phyloP scores from a whole-genome alignment of 2,888 invertebrate species.

The Petrolisthes manimaculis region DNA sequence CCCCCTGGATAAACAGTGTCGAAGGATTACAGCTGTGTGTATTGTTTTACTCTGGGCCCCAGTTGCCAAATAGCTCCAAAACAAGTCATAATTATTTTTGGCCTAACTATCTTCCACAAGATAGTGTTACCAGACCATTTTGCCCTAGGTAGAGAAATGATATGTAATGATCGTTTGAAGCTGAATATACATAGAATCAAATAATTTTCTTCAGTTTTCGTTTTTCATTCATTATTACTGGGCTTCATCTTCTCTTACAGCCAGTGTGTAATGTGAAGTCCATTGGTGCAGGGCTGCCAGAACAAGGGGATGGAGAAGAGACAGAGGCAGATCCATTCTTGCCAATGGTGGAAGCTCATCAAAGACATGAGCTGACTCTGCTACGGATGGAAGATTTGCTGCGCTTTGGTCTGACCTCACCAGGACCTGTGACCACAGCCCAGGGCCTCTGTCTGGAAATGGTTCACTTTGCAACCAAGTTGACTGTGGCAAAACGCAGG shows the following conservation, averaged over 20 bases:
- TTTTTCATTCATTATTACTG: background rate
- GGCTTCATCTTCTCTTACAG: slow-evolving; percentile 32
- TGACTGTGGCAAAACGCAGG: slow-evolving; percentile 85
- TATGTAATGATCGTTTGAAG: no score
- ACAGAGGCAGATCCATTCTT: slow-evolving; percentile 68
- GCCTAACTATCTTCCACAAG: no score
- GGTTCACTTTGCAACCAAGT: slow-evolving; percentile 81
- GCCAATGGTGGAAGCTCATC: slow-evolving; percentile 80
- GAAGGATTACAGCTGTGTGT: no score
- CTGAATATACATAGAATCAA: no score
- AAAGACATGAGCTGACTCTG: slow-evolving; percentile 81
- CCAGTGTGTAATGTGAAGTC: slow-evolving; percentile 61
- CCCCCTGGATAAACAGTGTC: no score
- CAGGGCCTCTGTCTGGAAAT: slow-evolving; percentile 78
- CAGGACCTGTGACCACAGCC: slow-evolving; percentile 71
- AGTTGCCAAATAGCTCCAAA: no score
- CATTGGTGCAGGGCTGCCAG: slow-evolving; percentile 58
- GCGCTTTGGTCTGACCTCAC: slow-evolving; percentile 76
- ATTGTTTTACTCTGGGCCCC: no score
- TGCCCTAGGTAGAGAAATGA: no score
- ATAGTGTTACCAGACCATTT: no score
- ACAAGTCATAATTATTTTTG: no score
- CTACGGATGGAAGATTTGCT: slow-evolving; percentile 82
- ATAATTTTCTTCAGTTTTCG: background rate
- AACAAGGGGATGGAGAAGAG: slow-evolving; percentile 40